Conservation (phyloP, 2,797 vertebrate species). For the Pseudochaenichthys georgianus region DNA sequence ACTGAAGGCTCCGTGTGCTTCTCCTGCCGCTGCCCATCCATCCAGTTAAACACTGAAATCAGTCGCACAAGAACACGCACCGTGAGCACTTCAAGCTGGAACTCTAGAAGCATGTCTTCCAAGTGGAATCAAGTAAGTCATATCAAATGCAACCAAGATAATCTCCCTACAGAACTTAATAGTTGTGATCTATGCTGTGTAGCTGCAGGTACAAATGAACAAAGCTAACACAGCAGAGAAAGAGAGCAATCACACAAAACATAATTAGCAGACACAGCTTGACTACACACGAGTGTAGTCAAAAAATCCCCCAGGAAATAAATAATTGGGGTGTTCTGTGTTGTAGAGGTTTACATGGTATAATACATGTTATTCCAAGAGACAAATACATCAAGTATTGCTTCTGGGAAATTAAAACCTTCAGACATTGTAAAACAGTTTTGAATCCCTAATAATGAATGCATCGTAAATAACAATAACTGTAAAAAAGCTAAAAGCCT, state of each 20-base stretch:
- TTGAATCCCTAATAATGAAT: neutral
- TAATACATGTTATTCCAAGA: neutral
- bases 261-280: slow-evolving; percentile 29
- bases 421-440: neutral
- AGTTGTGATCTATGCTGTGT: slow-evolving; percentile 4
- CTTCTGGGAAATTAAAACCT: neutral
- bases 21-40: slow-evolving; percentile 37
- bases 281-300: slow-evolving; percentile 1
- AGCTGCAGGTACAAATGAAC: slow-evolving; percentile 9
- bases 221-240: slow-evolving; percentile 25
- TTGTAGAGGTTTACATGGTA: slow-evolving; percentile 7
- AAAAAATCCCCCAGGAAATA: slow-evolving; percentile 12
- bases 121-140: slow-evolving; percentile 19
- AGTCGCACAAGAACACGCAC: slow-evolving; percentile 19
- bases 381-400: neutral
- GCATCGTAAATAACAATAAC: neutral
- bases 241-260: slow-evolving; percentile 21
- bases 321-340: slow-evolving; percentile 17
- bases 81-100: neutral
- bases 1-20: slow-evolving; percentile 47
- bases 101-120: slow-evolving; percentile 4
- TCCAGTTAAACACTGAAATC: slow-evolving; percentile 50
- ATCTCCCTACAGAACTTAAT: neutral
- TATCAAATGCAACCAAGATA: neutral
- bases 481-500: neutral